Conservation (phyloP, 2,113 vertebrate genomes). For the Amblyornis subalaris region DNA sequence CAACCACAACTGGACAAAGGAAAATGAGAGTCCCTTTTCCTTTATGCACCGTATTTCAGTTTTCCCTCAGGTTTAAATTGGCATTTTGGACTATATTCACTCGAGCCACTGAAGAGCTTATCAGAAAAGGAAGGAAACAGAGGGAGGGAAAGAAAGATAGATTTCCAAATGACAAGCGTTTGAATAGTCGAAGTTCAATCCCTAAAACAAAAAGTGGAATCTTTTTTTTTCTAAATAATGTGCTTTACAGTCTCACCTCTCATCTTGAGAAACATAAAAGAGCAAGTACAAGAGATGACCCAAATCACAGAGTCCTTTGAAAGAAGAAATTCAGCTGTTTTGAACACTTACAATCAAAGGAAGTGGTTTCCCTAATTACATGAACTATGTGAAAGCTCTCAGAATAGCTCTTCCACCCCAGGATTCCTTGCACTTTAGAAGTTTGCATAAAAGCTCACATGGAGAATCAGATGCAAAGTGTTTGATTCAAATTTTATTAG, state of each 20-base stretch:
- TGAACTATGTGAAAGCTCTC: slow-evolving; percentile 84
- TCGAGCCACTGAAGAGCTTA: slow-evolving; percentile 56
- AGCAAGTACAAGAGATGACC: slow-evolving; percentile 82
- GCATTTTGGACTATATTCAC: slow-evolving; percentile 62
- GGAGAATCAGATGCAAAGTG: slow-evolving; percentile 84
- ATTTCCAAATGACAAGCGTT: slow-evolving; percentile 75
- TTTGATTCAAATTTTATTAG: slow-evolving; percentile 84
- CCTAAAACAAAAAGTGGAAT: slow-evolving; percentile 82
- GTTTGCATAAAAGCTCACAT: slow-evolving; percentile 85
- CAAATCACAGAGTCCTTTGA: slow-evolving; percentile 84
- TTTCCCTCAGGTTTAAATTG: slow-evolving; percentile 72
- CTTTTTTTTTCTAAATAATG: slow-evolving; percentile 76
- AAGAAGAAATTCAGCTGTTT: slow-evolving; percentile 84
- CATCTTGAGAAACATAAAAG: slow-evolving; percentile 83
- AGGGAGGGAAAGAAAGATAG: slow-evolving; percentile 69
- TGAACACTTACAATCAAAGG: slow-evolving; percentile 87
- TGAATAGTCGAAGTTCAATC: slow-evolving; percentile 81
- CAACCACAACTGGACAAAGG: slow-evolving; percentile 56
- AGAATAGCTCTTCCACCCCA: slow-evolving; percentile 84
- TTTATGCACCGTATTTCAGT: slow-evolving; percentile 54
- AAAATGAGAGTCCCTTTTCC: slow-evolving; percentile 68
- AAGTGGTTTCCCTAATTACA: slow-evolving; percentile 86
- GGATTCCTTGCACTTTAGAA: slow-evolving; percentile 85
- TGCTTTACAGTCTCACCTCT: slow-evolving; percentile 77
- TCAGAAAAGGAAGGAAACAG: slow-evolving; percentile 69